Conservation (phyloP, 2,113 vertebrate species). For the Grallaria varia region DNA sequence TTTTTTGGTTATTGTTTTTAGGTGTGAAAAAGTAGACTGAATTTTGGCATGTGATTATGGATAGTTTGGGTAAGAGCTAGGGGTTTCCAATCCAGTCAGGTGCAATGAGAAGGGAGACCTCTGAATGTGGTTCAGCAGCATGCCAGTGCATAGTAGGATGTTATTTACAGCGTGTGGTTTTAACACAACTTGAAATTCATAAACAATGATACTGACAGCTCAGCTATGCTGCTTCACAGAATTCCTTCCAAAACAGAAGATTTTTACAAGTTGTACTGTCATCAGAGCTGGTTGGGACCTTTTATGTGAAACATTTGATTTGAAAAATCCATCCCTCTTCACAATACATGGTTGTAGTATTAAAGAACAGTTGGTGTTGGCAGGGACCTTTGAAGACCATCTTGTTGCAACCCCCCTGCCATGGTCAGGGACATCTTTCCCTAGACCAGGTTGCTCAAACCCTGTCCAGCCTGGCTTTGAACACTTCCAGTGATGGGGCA, state of each 20-base stretch:
- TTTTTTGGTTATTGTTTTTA: not conserved
- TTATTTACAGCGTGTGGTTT: not conserved
- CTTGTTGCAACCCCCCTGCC: not conserved
- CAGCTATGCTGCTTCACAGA: not conserved
- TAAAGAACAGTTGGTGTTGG: not conserved
- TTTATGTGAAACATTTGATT: not conserved
- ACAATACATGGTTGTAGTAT: not conserved
- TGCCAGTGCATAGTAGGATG: not conserved
- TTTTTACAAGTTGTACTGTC: not conserved
- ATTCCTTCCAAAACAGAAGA: not conserved
- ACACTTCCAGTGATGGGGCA: not conserved
- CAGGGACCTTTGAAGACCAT: not conserved
- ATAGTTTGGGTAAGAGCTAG: not conserved
- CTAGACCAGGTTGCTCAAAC: not conserved
- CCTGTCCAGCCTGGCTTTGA: accelerated
- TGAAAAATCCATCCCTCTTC: not conserved
- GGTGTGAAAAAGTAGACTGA: not conserved
- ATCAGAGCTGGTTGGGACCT: not conserved
- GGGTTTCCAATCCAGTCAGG: not conserved
- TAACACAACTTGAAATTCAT: not conserved
- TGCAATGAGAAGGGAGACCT: not conserved
- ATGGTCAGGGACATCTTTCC: not conserved
- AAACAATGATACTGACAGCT: not conserved
- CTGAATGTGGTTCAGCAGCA: constrained; percentile 4
- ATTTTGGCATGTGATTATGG: not conserved